Conservation (phyloP, 2,113 vertebrate species). For the Pedionomus torquatus region DNA sequence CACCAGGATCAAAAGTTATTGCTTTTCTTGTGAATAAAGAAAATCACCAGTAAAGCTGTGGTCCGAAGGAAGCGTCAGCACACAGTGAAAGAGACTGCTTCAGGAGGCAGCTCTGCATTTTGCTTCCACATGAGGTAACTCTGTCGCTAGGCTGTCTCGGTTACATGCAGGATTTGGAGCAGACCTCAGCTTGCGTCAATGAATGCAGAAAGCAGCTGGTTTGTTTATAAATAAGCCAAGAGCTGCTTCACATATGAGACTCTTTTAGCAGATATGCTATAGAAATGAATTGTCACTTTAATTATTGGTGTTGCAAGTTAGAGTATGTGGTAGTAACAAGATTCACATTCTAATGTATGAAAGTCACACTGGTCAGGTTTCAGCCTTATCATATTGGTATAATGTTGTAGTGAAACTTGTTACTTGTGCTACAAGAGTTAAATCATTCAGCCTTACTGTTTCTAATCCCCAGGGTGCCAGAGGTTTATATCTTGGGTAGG, state of each 20-base stretch:
- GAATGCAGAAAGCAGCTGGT: slow-evolving; percentile 53
- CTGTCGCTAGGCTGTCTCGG: not conserved
- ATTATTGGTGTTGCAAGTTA: not conserved
- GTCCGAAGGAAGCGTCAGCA: not conserved
- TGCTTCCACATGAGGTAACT: not conserved
- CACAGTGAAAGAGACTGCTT: not conserved
- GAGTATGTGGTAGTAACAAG: not conserved
- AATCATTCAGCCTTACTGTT: not conserved
- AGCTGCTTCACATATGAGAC: not conserved
- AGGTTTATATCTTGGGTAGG: not conserved
- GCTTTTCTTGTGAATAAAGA: not conserved
- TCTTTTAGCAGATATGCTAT: not conserved
- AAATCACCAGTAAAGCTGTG: not conserved
- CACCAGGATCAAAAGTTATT: not conserved
- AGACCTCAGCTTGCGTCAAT: not conserved
- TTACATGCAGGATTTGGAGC: not conserved
- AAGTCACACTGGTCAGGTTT: slow-evolving; percentile 2
- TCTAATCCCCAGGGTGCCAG: not conserved
- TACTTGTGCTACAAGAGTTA: slow-evolving; percentile 19
- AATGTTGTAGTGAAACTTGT: not conserved
- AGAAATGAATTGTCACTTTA: slow-evolving; percentile 19
- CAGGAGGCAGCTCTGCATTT: not conserved
- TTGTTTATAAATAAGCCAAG: slow-evolving; percentile 54
- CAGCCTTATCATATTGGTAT: not conserved
- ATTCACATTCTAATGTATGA: not conserved